Evolutionary conservation across 2,797 vertebrate species (phyloP), one percentile per base, ranked within the genome.

Genomic region (Onychomys arenicola): DNA sequence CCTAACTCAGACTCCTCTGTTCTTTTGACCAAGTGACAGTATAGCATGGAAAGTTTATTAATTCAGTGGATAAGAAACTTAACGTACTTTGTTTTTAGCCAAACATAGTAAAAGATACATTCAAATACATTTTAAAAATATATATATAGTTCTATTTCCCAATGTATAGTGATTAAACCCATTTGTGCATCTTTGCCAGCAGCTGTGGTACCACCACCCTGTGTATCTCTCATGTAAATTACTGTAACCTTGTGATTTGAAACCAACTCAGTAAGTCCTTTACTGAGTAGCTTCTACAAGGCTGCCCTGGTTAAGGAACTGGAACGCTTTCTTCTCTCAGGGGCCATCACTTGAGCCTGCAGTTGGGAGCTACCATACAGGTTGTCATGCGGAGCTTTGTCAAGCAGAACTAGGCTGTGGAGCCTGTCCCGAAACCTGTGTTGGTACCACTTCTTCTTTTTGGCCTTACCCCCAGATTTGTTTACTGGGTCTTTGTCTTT

Each of bases 71-170:
- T 82, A 76, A 96, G 34, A 94, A 65, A 40, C 93, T 89, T 92
- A 61, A 67, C 10, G 40, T 43, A 3, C 81, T 65, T 81, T 85
- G 65, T 11, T 27, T 80, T 11, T 29, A 57, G 29, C 69, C 82
- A 83, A 89, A 96, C 90, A 76, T 55, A 76, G 80, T 82, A 86
- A 75, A 89, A 90, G 92, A 83, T 67, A 40, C 23, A 67, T 86
- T 43, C 29, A 23, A 97, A 82, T 25, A 83, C 89, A 37, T 84
- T 29, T 16, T 34, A 16, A 29, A 76, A n/a, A 65, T 16, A 43
- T 43, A 65, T 16, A 43, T 43, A 14, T 86, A 52, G 21, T 69
- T 25, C 63, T 86, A 34, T 52, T 69, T 69, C 69, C n/a, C 49
- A 55, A 19, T 37, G 23, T 29, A 25, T 61, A 12, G 6, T 27